phyloP scores from a whole-genome alignment of 2,888 invertebrate genomes.

The Rutpela maculata region DNA sequence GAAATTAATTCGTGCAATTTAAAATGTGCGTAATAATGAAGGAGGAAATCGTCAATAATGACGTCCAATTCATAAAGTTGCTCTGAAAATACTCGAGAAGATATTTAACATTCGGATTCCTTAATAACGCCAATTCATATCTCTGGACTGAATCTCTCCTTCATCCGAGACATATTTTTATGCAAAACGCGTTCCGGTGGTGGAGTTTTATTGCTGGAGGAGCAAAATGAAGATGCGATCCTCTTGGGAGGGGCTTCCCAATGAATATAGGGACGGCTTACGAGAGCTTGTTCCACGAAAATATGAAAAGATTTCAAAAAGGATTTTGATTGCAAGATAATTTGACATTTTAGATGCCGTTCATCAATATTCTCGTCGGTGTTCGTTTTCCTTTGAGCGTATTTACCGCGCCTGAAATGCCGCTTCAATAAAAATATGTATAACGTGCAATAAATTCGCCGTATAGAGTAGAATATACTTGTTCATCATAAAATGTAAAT shows the following conservation, averaged over 20 bases:
- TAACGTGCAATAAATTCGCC: constrained; percentile 36
- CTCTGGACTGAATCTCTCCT: constrained; percentile 66
- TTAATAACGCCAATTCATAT: constrained; percentile 71
- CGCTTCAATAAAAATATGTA: constrained; percentile 43
- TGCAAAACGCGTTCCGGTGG: constrained; percentile 72
- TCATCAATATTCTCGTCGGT: constrained; percentile 66
- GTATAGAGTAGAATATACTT: constrained; percentile 24
- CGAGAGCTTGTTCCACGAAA: constrained; percentile 64
- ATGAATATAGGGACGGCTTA: constrained; percentile 66
- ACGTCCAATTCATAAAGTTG: constrained; percentile 54
- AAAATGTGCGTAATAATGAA: constrained; percentile 54
- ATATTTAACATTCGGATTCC: constrained; percentile 70
- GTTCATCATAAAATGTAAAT: constrained; percentile 43
- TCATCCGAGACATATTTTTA: constrained; percentile 72
- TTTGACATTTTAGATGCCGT: constrained; percentile 62
- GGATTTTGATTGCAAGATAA: constrained; percentile 67
- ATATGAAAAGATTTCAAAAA: constrained; percentile 64
- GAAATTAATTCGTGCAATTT: constrained; percentile 53
- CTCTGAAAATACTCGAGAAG: constrained; percentile 53
- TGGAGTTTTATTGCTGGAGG: constrained; percentile 71
- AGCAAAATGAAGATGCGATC: constrained; percentile 71
- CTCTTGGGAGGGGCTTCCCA: constrained; percentile 63
- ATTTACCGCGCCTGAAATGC: constrained; percentile 44
- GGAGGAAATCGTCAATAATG: constrained; percentile 64
- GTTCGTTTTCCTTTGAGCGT: constrained; percentile 58